Evolutionary conservation across 1,140 invertebrate species (phyloP).

Genomic region (Chionoecetes opilio): DNA sequence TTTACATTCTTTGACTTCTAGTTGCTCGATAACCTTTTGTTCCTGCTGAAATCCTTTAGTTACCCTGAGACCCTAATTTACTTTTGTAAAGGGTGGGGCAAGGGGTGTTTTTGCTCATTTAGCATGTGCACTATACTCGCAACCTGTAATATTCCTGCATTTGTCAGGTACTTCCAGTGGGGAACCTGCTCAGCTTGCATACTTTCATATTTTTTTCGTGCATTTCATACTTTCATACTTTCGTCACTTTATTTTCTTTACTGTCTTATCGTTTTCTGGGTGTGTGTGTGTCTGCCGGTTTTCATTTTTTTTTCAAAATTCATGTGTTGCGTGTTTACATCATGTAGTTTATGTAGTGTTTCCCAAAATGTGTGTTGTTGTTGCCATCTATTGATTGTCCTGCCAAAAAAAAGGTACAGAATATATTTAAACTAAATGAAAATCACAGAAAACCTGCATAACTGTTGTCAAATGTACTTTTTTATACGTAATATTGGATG

Average conservation of each 20-base stretch:
- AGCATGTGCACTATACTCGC: neutral
- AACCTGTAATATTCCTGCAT: neutral
- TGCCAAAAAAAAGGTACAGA: too few species aligned
- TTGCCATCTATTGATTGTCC: too few species aligned
- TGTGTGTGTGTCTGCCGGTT: too few species aligned
- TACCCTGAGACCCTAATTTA: neutral
- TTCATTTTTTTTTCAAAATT: too few species aligned
- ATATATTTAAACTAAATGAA: too few species aligned
- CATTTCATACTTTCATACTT: neutral
- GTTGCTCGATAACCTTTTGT: neutral
- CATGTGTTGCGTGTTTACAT: too few species aligned
- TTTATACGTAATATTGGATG: too few species aligned
- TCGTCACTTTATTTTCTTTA: neutral
- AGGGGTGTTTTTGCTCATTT: neutral
- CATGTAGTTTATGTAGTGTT: too few species aligned
- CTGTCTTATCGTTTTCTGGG: neutral
- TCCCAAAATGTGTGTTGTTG: too few species aligned
- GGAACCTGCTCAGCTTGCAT: neutral
- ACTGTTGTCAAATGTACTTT: too few species aligned
- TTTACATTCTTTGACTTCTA: neutral
- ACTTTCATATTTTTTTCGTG: neutral
- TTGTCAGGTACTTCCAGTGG: neutral
- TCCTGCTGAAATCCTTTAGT: neutral
- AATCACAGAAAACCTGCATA: too few species aligned
- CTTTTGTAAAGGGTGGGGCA: neutral